Conservation (phyloP, 2,113 vertebrate genomes). For the Ptilonorhynchus violaceus region DNA sequence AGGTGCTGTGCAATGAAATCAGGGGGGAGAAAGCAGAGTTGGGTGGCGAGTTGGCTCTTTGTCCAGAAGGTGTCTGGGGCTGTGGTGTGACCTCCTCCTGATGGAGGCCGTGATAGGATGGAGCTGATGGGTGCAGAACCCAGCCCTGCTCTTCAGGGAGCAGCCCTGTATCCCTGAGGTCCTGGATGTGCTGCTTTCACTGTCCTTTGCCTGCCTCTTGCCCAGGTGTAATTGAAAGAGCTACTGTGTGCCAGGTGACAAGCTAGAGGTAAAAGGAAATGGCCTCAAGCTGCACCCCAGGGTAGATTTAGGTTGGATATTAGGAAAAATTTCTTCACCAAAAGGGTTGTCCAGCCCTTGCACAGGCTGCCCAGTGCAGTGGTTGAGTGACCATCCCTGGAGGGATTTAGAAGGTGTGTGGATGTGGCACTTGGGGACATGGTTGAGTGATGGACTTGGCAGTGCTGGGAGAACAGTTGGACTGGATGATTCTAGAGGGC, state of each 20-base stretch:
- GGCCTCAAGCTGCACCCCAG: not conserved
- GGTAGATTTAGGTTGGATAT: not conserved
- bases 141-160: not conserved
- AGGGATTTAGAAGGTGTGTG: not conserved
- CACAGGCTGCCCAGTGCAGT: not conserved
- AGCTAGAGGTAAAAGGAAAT: not conserved
- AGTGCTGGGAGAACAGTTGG: not conserved
- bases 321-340: not conserved
- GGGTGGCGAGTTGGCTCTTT: not conserved
- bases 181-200: accelerated
- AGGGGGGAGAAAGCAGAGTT: not conserved
- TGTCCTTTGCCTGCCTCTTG: not conserved
- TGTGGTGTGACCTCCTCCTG: not conserved
- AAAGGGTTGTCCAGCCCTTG: not conserved
- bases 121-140: not conserved
- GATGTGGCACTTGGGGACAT: not conserved
- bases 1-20: not conserved
- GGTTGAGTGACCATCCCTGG: not conserved
- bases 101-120: not conserved
- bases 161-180: not conserved
- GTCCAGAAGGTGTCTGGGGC: not conserved
- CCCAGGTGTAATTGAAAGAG: not conserved
- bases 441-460: not conserved
- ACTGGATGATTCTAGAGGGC: not conserved
- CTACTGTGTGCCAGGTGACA: not conserved